phyloP scores from a whole-genome alignment of 1,140 invertebrate species.

The Episyrphus balteatus region DNA sequence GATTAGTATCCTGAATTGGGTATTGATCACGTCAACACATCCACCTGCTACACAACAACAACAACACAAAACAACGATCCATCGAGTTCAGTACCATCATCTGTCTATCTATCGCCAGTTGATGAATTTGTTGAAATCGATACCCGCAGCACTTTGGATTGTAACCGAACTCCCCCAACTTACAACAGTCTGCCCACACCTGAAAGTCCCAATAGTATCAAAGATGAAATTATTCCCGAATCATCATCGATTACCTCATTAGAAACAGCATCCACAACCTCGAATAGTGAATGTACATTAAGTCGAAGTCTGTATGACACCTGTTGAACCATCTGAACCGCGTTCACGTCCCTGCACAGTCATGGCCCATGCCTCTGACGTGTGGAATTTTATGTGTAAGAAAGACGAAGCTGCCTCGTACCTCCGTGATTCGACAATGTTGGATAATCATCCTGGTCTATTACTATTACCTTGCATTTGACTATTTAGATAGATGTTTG shows the following conservation, averaged over 20 bases:
- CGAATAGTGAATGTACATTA: slow-evolving; percentile 13
- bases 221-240: neutral
- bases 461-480: slow-evolving; percentile 89
- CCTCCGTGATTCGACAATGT: slow-evolving; percentile 60
- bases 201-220: neutral
- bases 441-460: slow-evolving; percentile 79
- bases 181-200: slow-evolving; percentile 2
- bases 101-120: slow-evolving; percentile 21
- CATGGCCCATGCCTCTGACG: slow-evolving; percentile 72
- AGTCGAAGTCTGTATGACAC: slow-evolving; percentile 14
- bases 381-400: slow-evolving; percentile 80
- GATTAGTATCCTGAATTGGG: slow-evolving; percentile 25
- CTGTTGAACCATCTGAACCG: slow-evolving; percentile 6
- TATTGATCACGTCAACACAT: neutral
- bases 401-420: slow-evolving; percentile 65
- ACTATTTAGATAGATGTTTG: slow-evolving; percentile 89
- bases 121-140: slow-evolving; percentile 9
- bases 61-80: slow-evolving; percentile 8
- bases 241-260: slow-evolving; percentile 9
- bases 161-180: neutral
- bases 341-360: slow-evolving; percentile 61
- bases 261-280: slow-evolving; percentile 8
- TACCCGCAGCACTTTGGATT: slow-evolving; percentile 18
- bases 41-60: slow-evolving; percentile 6
- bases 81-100: slow-evolving; percentile 19